phyloP scores from a whole-genome alignment of 2,113 vertebrate species.

The Pluvianellus socialis region DNA sequence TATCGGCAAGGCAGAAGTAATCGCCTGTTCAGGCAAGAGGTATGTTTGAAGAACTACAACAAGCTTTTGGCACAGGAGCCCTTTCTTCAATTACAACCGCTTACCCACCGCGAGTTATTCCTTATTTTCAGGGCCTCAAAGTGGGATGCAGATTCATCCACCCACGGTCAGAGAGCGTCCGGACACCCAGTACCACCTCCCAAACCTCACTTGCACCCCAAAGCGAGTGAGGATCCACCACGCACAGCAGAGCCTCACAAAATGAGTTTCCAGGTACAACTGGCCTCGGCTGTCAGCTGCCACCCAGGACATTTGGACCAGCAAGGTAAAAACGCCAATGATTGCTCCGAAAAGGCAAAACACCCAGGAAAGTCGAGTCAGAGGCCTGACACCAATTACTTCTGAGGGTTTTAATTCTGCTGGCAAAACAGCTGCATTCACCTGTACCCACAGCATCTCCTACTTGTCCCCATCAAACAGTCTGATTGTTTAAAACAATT shows the following conservation, averaged over 20 bases:
- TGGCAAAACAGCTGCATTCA: background rate
- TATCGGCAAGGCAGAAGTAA: background rate
- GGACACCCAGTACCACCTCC: background rate
- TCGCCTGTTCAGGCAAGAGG: background rate
- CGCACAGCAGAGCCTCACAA: background rate
- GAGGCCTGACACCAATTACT: background rate
- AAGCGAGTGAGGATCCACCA: background rate
- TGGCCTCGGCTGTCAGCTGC: background rate
- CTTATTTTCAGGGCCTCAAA: background rate
- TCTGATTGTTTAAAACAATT: background rate
- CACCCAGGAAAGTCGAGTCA: background rate
- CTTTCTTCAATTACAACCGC: background rate
- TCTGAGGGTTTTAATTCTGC: background rate
- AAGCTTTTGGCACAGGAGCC: background rate
- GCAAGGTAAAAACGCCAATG: background rate
- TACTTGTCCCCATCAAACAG: background rate
- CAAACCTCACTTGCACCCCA: background rate
- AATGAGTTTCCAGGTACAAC: background rate
- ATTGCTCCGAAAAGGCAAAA: background rate
- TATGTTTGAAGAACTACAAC: background rate
- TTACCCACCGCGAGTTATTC: background rate
- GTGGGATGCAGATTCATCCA: background rate
- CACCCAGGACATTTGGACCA: background rate
- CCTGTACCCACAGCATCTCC: background rate
- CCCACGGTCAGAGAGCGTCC: fast-evolving